Evolutionary conservation across 2,888 invertebrate genomes (phyloP), one percentile per base, ranked within the genome.

Genomic region (Melanchra persicariae): DNA sequence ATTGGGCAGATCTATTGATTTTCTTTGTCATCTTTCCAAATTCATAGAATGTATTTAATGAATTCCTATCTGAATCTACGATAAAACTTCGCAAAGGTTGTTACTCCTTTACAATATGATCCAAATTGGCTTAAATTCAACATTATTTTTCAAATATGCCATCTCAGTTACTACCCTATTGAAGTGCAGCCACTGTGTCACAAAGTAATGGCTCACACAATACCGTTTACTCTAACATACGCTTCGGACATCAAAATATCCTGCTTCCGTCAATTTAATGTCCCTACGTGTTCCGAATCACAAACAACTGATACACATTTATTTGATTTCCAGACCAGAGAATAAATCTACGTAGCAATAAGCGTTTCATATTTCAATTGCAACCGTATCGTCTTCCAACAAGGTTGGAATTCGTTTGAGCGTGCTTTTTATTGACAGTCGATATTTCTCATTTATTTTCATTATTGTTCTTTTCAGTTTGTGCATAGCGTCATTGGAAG

Each of bases 391-490:
- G 0, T 6, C 10, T 0, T 0, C 1, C 0, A 0, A n/a, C 5
- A 61, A 65, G 69, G 40, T 55, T 45, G 34, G n/a, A 30, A 65
- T 65, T 81, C 15, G 5, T n/a, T 68, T 7, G 34, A 45, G 22
- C 12, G 30, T 47, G 1, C 4, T 47, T 57, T 67, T 68, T 67
- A 81, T 77, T 77, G 79, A 59, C 65, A 72, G 64, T 45, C 61
- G 77, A 77, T 71, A 65, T 77, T 77, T 76, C 63, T 70, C 81
- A 67, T 79, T 81, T 81, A 76, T 78, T 79, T 71, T 69, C 57
- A 67, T 79, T 74, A 57, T 70, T 70, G 65, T 61, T 69, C 71
- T 70, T 81, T 79, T 74, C 71, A 61, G 71, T 79, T 71, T 79
- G 70, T 78, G 79, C 82, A 82, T 70, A 22, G 62, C 62, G 40